Evolutionary conservation across 2,113 vertebrate genomes (phyloP), one percentile per base, ranked within the genome.

Genomic region (Neomonachus schauinslandi): DNA sequence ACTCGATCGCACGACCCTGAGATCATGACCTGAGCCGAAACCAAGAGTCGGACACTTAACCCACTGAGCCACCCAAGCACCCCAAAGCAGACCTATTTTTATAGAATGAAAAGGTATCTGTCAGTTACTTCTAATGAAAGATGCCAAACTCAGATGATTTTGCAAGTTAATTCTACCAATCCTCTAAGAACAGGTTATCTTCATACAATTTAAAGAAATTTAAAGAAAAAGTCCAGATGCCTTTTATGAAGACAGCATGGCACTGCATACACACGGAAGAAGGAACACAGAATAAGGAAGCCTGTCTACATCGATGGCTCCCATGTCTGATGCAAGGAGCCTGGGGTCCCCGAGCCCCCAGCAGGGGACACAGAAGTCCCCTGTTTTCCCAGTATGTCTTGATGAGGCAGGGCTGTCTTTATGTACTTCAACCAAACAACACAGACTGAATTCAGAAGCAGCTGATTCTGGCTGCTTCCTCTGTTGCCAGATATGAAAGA

Each of bases 281-380:
- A 7, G 19, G 19, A 18, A 6, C 4, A 4, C 36, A 46, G 77
- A 5, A 26, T 55, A 14, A 36, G 5, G 76, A 33, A 2, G 28
- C 3, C 1, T 4, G 15, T 5, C 76, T 7, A 3, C n/a, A 6
- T 1, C 28, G 18, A 2, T 0, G 4, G 26, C 7, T 74, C 55
- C 51, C 55, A 4, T 1, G 55, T 11, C n/a, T 11, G 63, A 19
- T 0, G 2, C 22, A 26, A 51, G 89, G 53, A 26, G 13, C 61
- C 49, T 21, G 22, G 33, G 33, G 57, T 1, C 7, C 61, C 61
- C 1, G 7, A 2, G 16, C 13, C 53, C 39, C 39, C 11, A 16
- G 13, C 5, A 1, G n/a, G 42, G 28, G 15, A 8, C 11, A 36
- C 4, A 4, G 22, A 28, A 59, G 55, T 4, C n/a, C 9, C 39